Percentiles rank a stretch among this genome's conserved stretches.
Conservation (phyloP, 2,797 vertebrate genomes). For the Manis javanica region DNA sequence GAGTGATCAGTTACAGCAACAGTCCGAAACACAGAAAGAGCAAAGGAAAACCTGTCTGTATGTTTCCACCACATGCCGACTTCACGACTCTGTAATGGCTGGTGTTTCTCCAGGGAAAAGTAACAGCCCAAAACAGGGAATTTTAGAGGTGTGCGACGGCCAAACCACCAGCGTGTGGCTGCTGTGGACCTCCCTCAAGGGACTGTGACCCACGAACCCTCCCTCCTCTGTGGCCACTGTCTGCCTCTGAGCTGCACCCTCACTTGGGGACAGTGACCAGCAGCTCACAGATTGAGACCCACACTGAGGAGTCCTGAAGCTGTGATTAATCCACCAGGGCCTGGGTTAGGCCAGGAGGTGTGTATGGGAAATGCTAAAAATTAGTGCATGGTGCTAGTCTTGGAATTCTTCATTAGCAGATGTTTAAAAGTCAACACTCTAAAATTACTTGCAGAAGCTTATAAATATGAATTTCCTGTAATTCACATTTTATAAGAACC, state of each 20-base stretch:
- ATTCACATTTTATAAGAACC: slow-evolving; percentile 77
- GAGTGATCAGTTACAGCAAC: neutral
- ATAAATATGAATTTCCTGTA: slow-evolving; percentile 79
- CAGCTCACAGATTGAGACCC: neutral
- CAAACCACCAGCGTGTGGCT: neutral
- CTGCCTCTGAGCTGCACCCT: neutral
- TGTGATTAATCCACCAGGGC: too few relatives aligned
- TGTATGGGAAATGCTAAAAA: neutral
- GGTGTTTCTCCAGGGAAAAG: neutral
- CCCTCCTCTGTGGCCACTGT: too few relatives aligned
- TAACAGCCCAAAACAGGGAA: neutral
- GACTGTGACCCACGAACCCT: neutral
- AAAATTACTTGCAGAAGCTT: slow-evolving; percentile 77
- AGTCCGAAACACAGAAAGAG: neutral
- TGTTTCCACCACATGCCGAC: neutral
- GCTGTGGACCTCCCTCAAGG: neutral
- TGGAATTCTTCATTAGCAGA: slow-evolving; percentile 68
- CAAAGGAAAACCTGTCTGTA: neutral
- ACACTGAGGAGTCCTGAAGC: neutral
- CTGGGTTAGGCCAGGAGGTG: neutral
- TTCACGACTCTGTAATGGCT: neutral
- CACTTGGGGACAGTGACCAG: neutral
- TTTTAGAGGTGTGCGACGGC: neutral
- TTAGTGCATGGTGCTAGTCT: neutral
- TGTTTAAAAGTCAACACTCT: slow-evolving; percentile 67